These are phyloP conservation scores for Nesometra sesokonis DNA, from an alignment of 35 echinoderm and acorn worm species.

Conservation along the genomic window DNA sequence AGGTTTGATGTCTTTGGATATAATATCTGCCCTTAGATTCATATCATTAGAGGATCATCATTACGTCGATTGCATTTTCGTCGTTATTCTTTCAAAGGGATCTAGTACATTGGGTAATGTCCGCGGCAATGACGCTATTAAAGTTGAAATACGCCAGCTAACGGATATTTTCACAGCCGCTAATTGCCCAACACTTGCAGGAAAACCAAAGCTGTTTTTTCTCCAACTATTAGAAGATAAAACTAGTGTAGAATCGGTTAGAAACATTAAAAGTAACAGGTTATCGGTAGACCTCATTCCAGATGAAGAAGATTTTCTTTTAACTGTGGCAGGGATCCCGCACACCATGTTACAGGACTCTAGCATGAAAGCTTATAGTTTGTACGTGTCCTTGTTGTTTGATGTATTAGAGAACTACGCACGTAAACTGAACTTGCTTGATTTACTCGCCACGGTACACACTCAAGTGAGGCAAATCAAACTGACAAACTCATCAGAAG, in stretches of 20 bases:
- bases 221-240: constrained; percentile 47
- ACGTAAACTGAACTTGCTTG: constrained; percentile 67
- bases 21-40: constrained; percentile 75
- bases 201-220: constrained; percentile 87
- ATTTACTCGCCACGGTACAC: constrained; percentile 62
- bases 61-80: constrained; percentile 77
- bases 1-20: constrained; percentile 79
- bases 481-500: constrained; percentile 1
- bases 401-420: constrained; percentile 59
- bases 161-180: constrained; percentile 73
- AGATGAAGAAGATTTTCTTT: constrained; percentile 73
- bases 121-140: constrained; percentile 53
- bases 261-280: not conserved
- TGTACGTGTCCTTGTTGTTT: constrained; percentile 58
- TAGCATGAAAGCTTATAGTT: constrained; percentile 29
- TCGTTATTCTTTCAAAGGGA: constrained; percentile 69
- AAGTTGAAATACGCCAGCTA: constrained; percentile 62
- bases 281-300: constrained; percentile 28
- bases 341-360: constrained; percentile 29
- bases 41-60: constrained; percentile 82
- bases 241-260: not conserved
- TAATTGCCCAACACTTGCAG: constrained; percentile 74
- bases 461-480: constrained; percentile 41
- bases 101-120: constrained; percentile 17
- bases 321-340: constrained; percentile 54